Percentiles rank a stretch among this genome's conserved stretches.
phyloP scores from a whole-genome alignment of 2,797 vertebrate genomes.

The Acanthopagrus latus region DNA sequence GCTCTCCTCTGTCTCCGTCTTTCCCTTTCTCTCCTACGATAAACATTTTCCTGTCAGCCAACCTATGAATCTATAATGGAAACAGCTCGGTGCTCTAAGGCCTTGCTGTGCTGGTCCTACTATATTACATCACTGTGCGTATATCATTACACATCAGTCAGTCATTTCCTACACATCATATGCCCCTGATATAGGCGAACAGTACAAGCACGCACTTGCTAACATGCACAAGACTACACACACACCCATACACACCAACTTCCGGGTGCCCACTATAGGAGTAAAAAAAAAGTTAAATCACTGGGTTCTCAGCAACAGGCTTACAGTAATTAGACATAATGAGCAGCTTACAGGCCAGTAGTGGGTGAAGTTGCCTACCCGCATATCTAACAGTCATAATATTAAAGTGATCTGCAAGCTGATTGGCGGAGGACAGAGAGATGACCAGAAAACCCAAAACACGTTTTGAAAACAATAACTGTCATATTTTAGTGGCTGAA shows the following conservation, averaged over 20 bases:
- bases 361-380: slow-evolving; percentile 30
- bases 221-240: not conserved
- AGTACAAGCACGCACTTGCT: not conserved
- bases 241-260: not conserved
- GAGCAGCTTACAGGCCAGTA: slow-evolving; percentile 10
- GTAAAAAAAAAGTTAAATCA: not conserved
- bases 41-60: slow-evolving; percentile 35
- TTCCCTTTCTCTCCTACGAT: not conserved
- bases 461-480: not conserved
- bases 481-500: not conserved
- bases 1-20: slow-evolving; percentile 13
- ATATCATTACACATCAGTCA: slow-evolving; percentile 23
- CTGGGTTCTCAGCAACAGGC: slow-evolving; percentile 2
- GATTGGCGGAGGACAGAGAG: not conserved
- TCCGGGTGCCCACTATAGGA: slow-evolving; percentile 13
- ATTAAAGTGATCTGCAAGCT: not conserved
- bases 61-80: slow-evolving; percentile 42
- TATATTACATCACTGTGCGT: slow-evolving; percentile 7
- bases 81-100: slow-evolving; percentile 11
- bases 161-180: slow-evolving; percentile 7
- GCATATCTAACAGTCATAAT: not conserved
- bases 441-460: not conserved
- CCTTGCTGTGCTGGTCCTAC: slow-evolving; percentile 16
- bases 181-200: not conserved
- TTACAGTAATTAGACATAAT: slow-evolving; percentile 25